Conservation (phyloP, 2,888 invertebrate genomes). For the Agriopis leucophaearia region DNA sequence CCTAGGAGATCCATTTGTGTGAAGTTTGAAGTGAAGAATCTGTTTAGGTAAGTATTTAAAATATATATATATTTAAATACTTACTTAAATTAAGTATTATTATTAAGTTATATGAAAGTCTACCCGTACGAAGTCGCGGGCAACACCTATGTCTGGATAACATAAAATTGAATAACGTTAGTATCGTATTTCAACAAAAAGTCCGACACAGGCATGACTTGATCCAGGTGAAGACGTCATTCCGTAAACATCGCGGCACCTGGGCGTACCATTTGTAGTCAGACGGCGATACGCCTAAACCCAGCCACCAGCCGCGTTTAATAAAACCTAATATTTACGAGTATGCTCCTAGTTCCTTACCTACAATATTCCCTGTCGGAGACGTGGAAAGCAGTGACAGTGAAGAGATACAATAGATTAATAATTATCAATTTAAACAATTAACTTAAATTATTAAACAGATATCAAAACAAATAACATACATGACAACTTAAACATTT, state of each 20-base stretch:
- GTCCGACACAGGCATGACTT: conserved; percentile 5
- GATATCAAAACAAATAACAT: no score
- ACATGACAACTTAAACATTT: no score
- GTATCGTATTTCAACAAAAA: not conserved
- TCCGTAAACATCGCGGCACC: conserved; percentile 29
- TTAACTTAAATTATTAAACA: no score
- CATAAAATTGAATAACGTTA: not conserved
- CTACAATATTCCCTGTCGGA: conserved; percentile 20
- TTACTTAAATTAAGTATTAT: no score
- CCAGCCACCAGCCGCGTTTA: conserved; percentile 33
- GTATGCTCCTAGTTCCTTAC: conserved; percentile 25
- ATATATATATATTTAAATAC: no score
- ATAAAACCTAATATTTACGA: conserved; percentile 45
- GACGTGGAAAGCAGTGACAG: conserved; percentile 21
- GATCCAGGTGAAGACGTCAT: conserved; percentile 6
- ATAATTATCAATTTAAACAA: no score
- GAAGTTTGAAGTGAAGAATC: no score
- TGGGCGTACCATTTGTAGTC: conserved; percentile 32
- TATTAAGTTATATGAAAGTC: no score
- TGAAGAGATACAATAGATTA: not conserved
- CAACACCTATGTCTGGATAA: not conserved
- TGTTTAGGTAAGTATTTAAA: no score
- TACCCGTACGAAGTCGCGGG: no score
- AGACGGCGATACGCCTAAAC: conserved; percentile 25
- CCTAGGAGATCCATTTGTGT: no score